Evolutionary conservation across 2,113 vertebrate genomes (phyloP), one percentile per base, ranked within the genome.

Genomic region (Herpailurus yagouaroundi): DNA sequence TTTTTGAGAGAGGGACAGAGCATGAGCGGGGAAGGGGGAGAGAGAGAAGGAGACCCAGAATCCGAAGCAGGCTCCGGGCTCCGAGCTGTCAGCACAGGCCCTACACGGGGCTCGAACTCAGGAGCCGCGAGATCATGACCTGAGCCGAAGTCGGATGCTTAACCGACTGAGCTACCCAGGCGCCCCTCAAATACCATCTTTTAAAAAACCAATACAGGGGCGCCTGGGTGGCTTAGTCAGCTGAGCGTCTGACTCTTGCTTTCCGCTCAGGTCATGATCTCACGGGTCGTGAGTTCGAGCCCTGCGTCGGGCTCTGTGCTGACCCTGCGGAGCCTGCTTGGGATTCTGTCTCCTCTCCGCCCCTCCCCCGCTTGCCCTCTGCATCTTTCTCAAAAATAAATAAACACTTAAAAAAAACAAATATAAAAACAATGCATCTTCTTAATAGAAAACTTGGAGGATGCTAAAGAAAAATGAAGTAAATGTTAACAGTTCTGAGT

Each of bases 371-470:
- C 50, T 50, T 0, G 13, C 50, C 2, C 50, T 50, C 50, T 50
- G 50, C 3, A 11, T 50, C 50, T 50, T 14, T 50, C 50, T 50
- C 50, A 50, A 50, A 50, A 50, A 50, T 50, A 50, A 50, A 50
- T 50, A 45, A 45, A 45, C 45, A 45, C 45, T 45, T 45, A 45
- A 8, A 45, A 45, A 45, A 45, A 45, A 45, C 9, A 90, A 77
- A 18, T 52, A 64, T 92, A 52, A 97, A 63, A 68, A 4, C 86
- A 85, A 80, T 41, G 13, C 15, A 41, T 74, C n/a, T 9, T 87
- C 50, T 89, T 92, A 73, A 74, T 38, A 93, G 27, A 95, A 89
- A 89, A 55, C 55, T 41, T 85, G 38, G 57, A 89, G 69, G 57
- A 45, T 68, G 48, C n/a, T 68, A 73, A 84, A 66, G n/a, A 92